A percentile compares a stretch with the other conserved stretches of the same genome.
Conservation (phyloP, 2,113 vertebrate genomes). For the Pangasianodon gigas region DNA sequence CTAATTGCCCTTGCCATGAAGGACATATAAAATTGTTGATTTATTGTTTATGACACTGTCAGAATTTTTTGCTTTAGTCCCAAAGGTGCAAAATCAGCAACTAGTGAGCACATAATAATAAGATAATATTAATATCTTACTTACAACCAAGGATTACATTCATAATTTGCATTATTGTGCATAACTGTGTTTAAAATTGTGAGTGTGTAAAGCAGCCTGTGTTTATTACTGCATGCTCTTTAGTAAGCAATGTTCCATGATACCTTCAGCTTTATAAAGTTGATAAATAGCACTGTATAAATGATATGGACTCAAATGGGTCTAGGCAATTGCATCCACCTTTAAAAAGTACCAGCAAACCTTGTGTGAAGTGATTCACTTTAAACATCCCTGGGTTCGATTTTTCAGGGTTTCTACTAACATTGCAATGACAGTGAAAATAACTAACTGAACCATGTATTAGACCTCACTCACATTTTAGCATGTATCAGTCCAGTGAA, state of each 20-base stretch:
- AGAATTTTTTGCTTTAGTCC: neutral
- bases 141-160: neutral
- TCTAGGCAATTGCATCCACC: neutral
- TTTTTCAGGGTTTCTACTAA: neutral
- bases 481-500: neutral
- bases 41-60: neutral
- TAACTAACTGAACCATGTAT: constrained; percentile 18
- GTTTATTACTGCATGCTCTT: neutral
- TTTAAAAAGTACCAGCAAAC: neutral
- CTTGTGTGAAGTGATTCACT: neutral
- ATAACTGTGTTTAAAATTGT: neutral
- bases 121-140: neutral
- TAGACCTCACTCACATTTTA: neutral
- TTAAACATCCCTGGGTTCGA: neutral
- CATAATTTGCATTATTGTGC: neutral
- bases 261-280: neutral
- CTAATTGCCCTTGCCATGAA: neutral
- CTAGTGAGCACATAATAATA: neutral
- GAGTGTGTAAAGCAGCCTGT: neutral
- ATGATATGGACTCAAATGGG: neutral
- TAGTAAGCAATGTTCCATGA: neutral
- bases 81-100: neutral
- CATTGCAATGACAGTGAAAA: neutral
- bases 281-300: neutral
- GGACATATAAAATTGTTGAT: neutral